Evolutionary conservation across 2,888 invertebrate species (phyloP), one percentile per base, ranked within the genome.

Genomic region (Lithophane semibrunnea): DNA sequence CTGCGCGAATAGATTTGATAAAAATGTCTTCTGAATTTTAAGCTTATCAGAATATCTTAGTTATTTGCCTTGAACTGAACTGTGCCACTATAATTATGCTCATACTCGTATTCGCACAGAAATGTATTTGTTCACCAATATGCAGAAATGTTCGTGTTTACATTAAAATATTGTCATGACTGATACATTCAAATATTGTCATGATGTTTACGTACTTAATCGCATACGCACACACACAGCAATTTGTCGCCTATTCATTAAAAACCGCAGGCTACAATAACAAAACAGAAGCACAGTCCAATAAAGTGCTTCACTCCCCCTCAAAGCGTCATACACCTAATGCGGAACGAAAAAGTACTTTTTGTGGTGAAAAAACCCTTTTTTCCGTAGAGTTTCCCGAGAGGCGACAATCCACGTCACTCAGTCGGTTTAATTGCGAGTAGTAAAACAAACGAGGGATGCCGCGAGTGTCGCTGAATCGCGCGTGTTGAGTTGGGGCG

Each of bases 371-470:
- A 89, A 87, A 88, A 87, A 87, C 91, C 88, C 92, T 92, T 92
- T 92, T 91, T 92, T 92, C 84, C 85, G 85, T 75, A 63, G 85
- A 89, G 88, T 85, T 88, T 88, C 89, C 89, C 90, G 92, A 80
- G 91, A 90, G 91, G 94, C 93, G 95, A 96, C 95, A 96, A 96
- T 95, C 94, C 94, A 92, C 92, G 94, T 95, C 96, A 96, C 96
- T 96, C 96, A 95, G 94, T 93, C 94, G 93, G 92, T 92, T 95
- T 96, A 96, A 96, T 96, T 96, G 96, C 96, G 92, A 95, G 94
- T 92, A 92, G 94, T 94, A 94, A 95, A 95, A 95, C 95, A 96
- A 95, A 95, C 94, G 94, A 93, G 94, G 93, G 91, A 89, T 85
- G 92, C 89, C 87, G 89, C 89, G 88, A 87, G 88, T 88, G 87